Base-by-base conservation (phyloP, 1,140 invertebrate species). In the Araneus ventricosus region DNA sequence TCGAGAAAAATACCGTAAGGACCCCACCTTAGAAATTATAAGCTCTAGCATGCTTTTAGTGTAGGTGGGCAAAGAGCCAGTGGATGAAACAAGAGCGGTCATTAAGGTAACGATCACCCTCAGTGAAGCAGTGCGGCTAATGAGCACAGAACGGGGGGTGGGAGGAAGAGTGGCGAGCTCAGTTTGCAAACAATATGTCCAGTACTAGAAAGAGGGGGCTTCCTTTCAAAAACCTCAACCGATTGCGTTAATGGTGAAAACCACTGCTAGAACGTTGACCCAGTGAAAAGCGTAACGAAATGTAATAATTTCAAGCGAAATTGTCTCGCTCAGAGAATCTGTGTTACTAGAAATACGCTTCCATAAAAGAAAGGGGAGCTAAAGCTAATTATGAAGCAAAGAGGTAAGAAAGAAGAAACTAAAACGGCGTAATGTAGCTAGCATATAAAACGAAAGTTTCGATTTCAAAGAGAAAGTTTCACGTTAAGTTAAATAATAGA, bases 31-130 rank as follows among this genome's bases (percentile, higher is more conserved):
- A 57, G 14, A 57, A 84, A 84, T 84, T 45, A 84, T 84, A 45
- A 82, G 79, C 39, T 67, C n/a, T 37, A 84, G 82, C 45, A 52
- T 45, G 82, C 45, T 75, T 75, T 75, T 75, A 41, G 63, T 59
- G 84, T 88, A 67, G 87, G 67, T 90, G 88, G 88, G 70, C 63
- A 79, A 34, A 30, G 63, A 75, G 88, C 67, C 88, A 88, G 87
- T 88, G n/a, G 61, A 39, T 61, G 84, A 86, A 86, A 86, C 57
- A 90, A 90, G 89, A 82, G 89, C 63, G 61, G 84, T 93, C 84
- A 93, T 93, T 87, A 93, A 59, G 22, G 91, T 93, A 93, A 93
- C 85, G 85, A 93, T 80, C 85, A 57, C 87, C 82, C 39, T 45
- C 84, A 92, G 84, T 79, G 91, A 79, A 93, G 85, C 85, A 92